A percentile compares a stretch with the other conserved stretches of the same genome.
Conservation (phyloP, 2,797 vertebrate species). For the Amblyopsis hoosieri region DNA sequence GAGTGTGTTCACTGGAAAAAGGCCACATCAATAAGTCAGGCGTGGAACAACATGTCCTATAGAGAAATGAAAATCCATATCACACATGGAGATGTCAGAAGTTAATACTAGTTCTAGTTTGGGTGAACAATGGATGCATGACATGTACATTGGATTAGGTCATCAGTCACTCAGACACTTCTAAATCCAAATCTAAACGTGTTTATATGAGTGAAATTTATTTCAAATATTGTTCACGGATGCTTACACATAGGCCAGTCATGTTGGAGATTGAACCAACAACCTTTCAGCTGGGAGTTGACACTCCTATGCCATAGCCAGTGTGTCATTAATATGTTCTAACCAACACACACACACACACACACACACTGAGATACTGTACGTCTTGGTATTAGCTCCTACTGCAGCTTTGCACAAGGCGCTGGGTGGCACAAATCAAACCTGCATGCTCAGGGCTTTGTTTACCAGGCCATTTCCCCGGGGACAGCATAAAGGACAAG, state of each 20-base stretch:
- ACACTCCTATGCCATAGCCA: too few relatives aligned
- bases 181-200: too few relatives aligned
- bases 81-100: slow-evolving; percentile 26
- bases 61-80: slow-evolving; percentile 1
- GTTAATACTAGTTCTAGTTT: not conserved
- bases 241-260: too few relatives aligned
- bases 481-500: slow-evolving; percentile 23
- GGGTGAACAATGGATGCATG: not conserved
- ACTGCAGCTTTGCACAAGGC: slow-evolving; percentile 26
- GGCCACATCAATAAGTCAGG: slow-evolving; percentile 57
- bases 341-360: not conserved
- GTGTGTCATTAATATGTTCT: too few relatives aligned
- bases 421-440: slow-evolving; percentile 17
- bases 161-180: too few relatives aligned
- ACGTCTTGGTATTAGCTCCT: slow-evolving; percentile 24
- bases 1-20: slow-evolving; percentile 1
- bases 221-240: too few relatives aligned
- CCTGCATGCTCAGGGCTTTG: slow-evolving; percentile 16
- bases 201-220: too few relatives aligned
- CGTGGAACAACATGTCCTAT: slow-evolving; percentile 6
- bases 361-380: slow-evolving; percentile 11
- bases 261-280: too few relatives aligned
- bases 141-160: too few relatives aligned
- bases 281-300: too few relatives aligned
- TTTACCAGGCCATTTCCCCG: slow-evolving; percentile 22